phyloP scores from a whole-genome alignment of 2,113 vertebrate genomes.

The Solea senegalensis region DNA sequence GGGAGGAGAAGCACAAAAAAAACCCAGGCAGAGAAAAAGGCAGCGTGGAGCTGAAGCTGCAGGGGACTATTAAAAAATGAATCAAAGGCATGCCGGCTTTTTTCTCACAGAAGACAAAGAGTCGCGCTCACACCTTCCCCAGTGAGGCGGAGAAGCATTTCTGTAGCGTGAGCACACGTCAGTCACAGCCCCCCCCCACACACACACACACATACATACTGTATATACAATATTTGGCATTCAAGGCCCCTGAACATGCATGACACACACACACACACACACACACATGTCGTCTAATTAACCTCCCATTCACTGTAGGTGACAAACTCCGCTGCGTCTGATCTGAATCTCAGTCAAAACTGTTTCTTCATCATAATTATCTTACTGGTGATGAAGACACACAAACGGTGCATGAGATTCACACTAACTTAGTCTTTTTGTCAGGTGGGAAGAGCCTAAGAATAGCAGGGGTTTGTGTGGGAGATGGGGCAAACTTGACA shows the following conservation, averaged over 20 bases:
- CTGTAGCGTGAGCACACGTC: conserved; percentile 33
- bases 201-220: neutral
- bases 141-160: conserved; percentile 27
- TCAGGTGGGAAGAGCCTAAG: too few species aligned
- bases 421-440: neutral
- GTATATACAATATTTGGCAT: neutral
- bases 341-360: conserved; percentile 21
- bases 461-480: too few species aligned
- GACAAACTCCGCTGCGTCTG: conserved; percentile 9
- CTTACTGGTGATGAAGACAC: neutral
- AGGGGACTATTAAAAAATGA: conserved; percentile 75
- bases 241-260: neutral
- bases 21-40: conserved; percentile 39
- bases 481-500: too few species aligned
- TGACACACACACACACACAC: conserved; percentile 17
- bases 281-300: conserved; percentile 30
- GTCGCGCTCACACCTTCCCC: conserved; percentile 29
- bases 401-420: neutral
- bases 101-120: conserved; percentile 38
- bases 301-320: conserved; percentile 26
- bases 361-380: conserved; percentile 15
- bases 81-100: conserved; percentile 68
- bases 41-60: conserved; percentile 50
- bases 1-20: conserved; percentile 22
- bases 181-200: conserved; percentile 22